Conservation (phyloP, 2,888 invertebrate species). For the Campoplex capitator region DNA sequence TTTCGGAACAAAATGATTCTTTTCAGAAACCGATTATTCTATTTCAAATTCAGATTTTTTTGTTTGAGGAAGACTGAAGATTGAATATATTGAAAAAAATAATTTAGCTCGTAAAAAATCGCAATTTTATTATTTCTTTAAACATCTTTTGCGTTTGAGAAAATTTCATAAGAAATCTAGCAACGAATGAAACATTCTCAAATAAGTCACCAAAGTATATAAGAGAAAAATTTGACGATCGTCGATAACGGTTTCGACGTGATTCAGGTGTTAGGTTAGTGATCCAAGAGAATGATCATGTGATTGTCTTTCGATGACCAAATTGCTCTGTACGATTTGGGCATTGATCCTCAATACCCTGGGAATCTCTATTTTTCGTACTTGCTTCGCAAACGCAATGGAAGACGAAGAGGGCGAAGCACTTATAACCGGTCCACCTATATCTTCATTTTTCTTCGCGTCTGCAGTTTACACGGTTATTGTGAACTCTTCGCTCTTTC, state of each 20-base stretch:
- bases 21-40: too few species aligned
- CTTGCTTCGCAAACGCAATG: conserved; percentile 76
- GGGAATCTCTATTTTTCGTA: conserved; percentile 76
- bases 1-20: too few species aligned
- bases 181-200: not conserved
- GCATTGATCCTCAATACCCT: conserved; percentile 75
- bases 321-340: conserved; percentile 78
- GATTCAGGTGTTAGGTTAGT: conserved; percentile 9
- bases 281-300: conserved; percentile 20
- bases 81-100: too few species aligned
- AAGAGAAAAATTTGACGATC: conserved; percentile 56
- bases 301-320: conserved; percentile 72
- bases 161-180: too few species aligned
- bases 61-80: too few species aligned
- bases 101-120: too few species aligned
- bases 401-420: conserved; percentile 77
- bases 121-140: too few species aligned
- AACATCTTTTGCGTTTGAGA: too few species aligned
- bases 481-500: conserved; percentile 74
- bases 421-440: conserved; percentile 73
- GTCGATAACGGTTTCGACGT: conserved; percentile 21
- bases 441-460: conserved; percentile 76
- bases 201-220: not conserved
- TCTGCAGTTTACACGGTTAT: conserved; percentile 77
- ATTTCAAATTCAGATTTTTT: too few species aligned